These are phyloP conservation scores for Xenus cinereus DNA, from an alignment of 2,113 vertebrate species.

Conservation along the genomic window DNA sequence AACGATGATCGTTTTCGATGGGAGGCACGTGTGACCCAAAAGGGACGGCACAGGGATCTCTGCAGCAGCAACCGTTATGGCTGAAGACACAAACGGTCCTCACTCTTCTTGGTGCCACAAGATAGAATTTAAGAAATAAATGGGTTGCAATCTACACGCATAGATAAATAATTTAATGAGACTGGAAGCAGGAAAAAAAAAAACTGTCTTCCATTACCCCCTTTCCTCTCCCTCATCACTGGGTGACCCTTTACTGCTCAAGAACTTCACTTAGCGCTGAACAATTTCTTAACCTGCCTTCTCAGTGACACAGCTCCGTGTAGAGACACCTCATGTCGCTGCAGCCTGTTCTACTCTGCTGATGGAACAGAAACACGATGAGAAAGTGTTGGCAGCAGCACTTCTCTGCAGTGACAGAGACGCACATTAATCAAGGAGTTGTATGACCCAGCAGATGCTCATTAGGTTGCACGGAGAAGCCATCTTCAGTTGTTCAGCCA, in stretches of 20 bases:
- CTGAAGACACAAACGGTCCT: not conserved
- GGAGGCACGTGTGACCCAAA: accelerated
- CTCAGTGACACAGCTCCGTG: not conserved
- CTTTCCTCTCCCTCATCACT: not conserved
- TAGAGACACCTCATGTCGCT: not conserved
- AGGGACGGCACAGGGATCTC: accelerated
- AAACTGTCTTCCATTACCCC: not conserved
- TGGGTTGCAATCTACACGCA: not conserved
- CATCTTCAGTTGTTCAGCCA: not conserved
- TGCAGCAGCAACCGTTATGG: not conserved
- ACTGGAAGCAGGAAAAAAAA: not conserved
- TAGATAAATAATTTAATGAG: not conserved
- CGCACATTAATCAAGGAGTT: not conserved
- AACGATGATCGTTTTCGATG: not conserved
- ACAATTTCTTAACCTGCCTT: not conserved
- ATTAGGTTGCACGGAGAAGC: not conserved
- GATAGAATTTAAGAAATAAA: not conserved
- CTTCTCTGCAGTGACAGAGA: not conserved
- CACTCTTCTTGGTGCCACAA: not conserved
- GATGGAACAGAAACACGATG: not conserved
- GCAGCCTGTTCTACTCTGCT: not conserved
- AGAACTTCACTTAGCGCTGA: not conserved
- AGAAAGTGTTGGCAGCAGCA: not conserved
- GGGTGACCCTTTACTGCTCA: not conserved
- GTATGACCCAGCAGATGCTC: not conserved